phyloP scores from a whole-genome alignment of 2,113 vertebrate species.

The Delphinapterus leucas region DNA sequence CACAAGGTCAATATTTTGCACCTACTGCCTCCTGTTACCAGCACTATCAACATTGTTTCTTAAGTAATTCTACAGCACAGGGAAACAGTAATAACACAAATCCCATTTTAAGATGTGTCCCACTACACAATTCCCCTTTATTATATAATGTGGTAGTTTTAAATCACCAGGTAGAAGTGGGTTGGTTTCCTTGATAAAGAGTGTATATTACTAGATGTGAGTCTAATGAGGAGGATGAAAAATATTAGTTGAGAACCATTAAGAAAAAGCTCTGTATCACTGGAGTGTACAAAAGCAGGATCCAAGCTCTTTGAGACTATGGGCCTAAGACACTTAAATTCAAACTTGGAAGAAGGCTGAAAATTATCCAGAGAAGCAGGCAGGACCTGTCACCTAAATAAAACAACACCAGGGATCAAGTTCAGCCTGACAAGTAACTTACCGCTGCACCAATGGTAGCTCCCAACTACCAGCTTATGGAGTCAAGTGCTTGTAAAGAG shows the following conservation, averaged over 20 bases:
- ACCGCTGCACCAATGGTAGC: background rate
- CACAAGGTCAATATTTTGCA: background rate
- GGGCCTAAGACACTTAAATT: background rate
- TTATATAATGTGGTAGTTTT: background rate
- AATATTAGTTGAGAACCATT: background rate
- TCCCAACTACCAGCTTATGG: background rate
- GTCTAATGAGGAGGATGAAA: background rate
- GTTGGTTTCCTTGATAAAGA: background rate
- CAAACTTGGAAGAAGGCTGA: background rate
- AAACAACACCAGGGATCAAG: background rate
- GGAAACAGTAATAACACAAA: background rate
- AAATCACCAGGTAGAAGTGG: background rate
- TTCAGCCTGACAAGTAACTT: background rate
- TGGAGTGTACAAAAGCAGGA: background rate
- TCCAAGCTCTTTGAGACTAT: background rate
- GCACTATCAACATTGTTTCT: background rate
- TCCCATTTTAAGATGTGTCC: background rate
- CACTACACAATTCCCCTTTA: background rate
- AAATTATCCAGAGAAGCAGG: background rate
- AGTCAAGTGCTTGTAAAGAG: background rate
- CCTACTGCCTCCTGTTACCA: background rate
- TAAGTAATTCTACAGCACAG: background rate
- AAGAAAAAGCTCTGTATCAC: background rate
- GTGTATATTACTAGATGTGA: background rate
- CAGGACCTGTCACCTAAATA: background rate